Base-by-base conservation (phyloP, 1,140 invertebrate species). In the Neodiprion virginianus region DNA sequence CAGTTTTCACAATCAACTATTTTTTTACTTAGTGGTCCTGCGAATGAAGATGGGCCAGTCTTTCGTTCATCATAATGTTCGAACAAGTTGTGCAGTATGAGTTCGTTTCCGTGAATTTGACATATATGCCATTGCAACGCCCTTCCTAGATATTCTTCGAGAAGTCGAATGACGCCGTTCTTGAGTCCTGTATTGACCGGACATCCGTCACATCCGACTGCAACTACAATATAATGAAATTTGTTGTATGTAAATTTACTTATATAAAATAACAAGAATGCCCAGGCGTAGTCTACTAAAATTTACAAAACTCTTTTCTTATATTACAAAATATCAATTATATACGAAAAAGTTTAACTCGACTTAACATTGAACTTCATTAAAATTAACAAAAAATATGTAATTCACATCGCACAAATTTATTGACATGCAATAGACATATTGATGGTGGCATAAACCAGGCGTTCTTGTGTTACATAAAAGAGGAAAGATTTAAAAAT, bases 151-250 rank as follows among this genome's bases (percentile, higher is more conserved):
- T 77, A 23, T 65, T 68, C 40, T 75, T 83, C 80, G 61, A 82
- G 47, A 65, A 69, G 69, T 66, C 73, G 65, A 48, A 85, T 81
- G 11, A 80, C 75, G 69, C 82, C 81, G 72, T 78, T 73, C 72
- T 81, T 75, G 67, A 74, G 78, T 8, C 80, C 83, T 67, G 78
- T 81, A 73, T 86, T 85, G 7, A 77, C 77, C 23, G 75, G 77
- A 48, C 82, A 85, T 23, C 84, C 81, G 73, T 84, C 83, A 75
- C 82, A 86, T 67, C 83, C 83, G 23, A 81, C 75, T 21, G 17
- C 17, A 21, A 21, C 17, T 21, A 21, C 17, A 21, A 21, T 21
- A 21, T 21, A 21, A 21, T 21, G 17, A 21, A 21, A 21, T 21
- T 21, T 21, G 17, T 21, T 21, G 17, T 21, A 21, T 21, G 17